Evolutionary conservation across 2,113 vertebrate species (phyloP).

Genomic region (Capreolus pygargus): DNA sequence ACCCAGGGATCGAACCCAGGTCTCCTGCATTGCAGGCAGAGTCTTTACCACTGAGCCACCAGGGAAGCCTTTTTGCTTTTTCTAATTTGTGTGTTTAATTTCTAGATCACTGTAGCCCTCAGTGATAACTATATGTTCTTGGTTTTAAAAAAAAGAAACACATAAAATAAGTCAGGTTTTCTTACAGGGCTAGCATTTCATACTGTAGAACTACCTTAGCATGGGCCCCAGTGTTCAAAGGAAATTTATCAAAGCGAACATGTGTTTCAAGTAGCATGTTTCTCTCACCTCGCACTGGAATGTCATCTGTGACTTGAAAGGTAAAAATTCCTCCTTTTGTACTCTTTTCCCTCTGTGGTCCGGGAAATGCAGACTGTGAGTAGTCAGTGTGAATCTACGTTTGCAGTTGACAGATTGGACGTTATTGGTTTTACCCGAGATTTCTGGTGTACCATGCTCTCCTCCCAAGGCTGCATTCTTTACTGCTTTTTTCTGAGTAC

Average conservation of each 20-base stretch:
- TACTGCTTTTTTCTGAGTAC: not conserved
- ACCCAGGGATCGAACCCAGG: not conserved
- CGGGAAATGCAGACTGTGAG: not conserved
- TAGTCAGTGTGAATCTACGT: not conserved
- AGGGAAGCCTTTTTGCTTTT: not conserved
- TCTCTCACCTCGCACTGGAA: slow-evolving; percentile 10
- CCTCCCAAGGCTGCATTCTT: not conserved
- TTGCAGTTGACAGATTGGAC: not conserved
- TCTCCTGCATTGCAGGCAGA: not conserved
- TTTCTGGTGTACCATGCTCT: not conserved
- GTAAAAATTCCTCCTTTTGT: not conserved
- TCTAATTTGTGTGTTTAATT: not conserved
- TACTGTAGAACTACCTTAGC: not conserved
- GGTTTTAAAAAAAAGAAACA: not conserved
- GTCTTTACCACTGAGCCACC: not conserved
- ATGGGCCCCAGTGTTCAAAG: not conserved
- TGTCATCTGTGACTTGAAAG: slow-evolving; percentile 13
- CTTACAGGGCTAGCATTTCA: not conserved
- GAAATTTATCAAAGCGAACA: slow-evolving; percentile 37
- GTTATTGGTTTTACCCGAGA: not conserved
- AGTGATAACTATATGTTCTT: not conserved
- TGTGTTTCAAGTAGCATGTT: not conserved
- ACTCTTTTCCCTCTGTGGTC: not conserved
- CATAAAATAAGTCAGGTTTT: not conserved
- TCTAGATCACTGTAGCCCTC: not conserved